Percentiles rank a stretch among this genome's conserved stretches.
These are phyloP conservation scores for Pristionchus entomophagus DNA, from an alignment of 2,888 invertebrate genomes.

Conservation along the genomic window DNA sequence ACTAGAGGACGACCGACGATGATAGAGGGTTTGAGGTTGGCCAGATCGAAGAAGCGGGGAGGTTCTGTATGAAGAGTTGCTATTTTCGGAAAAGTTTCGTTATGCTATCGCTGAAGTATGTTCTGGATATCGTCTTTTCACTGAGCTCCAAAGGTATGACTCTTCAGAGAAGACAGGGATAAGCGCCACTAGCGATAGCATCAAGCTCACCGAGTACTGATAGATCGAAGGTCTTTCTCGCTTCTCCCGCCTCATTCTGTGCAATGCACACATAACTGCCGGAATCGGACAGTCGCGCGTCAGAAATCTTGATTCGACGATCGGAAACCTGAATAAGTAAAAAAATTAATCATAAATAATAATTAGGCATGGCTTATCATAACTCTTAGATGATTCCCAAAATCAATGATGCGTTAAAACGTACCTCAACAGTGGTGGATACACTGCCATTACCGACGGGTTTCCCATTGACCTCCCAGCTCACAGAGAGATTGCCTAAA, in stretches of 20 bases:
- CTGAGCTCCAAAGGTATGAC: too few relatives aligned
- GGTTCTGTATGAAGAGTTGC: slow-evolving; percentile 75
- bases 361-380: neutral
- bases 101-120: too few relatives aligned
- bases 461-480: slow-evolving; percentile 66
- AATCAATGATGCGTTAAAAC: neutral
- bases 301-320: slow-evolving; percentile 65
- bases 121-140: neutral
- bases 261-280: slow-evolving; percentile 81
- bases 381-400: neutral
- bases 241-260: slow-evolving; percentile 80
- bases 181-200: too few relatives aligned
- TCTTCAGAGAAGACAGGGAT: too few relatives aligned
- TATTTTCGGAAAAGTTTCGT: too few relatives aligned
- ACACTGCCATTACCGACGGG: slow-evolving; percentile 52
- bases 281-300: slow-evolving; percentile 77
- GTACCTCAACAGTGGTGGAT: slow-evolving; percentile 51
- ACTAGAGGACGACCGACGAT: slow-evolving; percentile 80
- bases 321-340: slow-evolving; percentile 53
- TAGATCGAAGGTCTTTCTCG: slow-evolving; percentile 79
- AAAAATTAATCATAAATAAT: neutral
- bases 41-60: slow-evolving; percentile 76
- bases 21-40: slow-evolving; percentile 73
- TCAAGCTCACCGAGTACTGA: slow-evolving; percentile 81
- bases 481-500: slow-evolving; percentile 52